Evolutionary conservation across 1,140 invertebrate species (phyloP), one percentile per base, ranked within the genome.

Genomic region (silkworm (Bombyx mori)): DNA sequence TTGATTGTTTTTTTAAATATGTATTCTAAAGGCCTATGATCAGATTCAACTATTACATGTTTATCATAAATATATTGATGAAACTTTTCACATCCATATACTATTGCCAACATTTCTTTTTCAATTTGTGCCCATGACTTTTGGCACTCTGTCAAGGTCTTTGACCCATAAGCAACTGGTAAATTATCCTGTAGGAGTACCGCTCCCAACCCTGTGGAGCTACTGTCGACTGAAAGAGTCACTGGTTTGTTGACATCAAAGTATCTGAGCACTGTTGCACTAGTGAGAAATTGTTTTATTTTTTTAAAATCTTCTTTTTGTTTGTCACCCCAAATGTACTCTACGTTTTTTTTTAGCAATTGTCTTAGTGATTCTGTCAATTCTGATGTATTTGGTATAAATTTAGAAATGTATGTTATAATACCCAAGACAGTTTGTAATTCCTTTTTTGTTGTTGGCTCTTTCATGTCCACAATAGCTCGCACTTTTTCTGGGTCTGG

Each of bases 231-330:
- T 46, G 54, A 55, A 22, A 42, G 3, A 5, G 12, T 9, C 35
- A 44, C 35, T 42, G 35, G 35, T 43, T 53, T 42, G 43, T 42
- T 42, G 35, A 42, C 10, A 56, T 62, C 61, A 56, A 54, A 62
- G 42, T 51, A 42, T 51, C n/a, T 42, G 44, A 68, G 47, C 53
- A 66, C 62, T 35, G 77, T 75, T n/a, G 58, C 45, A 26, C 51
- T 51, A 44, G 48, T 60, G 51, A 54, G 12, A 35, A 65, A 45
- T 18, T 18, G 12, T 68, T 72, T 81, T 44, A 79, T 44, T 7
- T 62, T 57, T 9, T 66, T 56, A 18, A 79, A 69, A 51, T 54
- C 47, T 18, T 18, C 12, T 18, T 18, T 18, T 18, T 18, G 12
- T 18, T 18, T 18, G 12, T 18, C 12, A 18, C 12, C 12, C 47